Evolutionary conservation across 1,140 invertebrate genomes (phyloP).

Genomic region (Zaprionus ornatus): DNA sequence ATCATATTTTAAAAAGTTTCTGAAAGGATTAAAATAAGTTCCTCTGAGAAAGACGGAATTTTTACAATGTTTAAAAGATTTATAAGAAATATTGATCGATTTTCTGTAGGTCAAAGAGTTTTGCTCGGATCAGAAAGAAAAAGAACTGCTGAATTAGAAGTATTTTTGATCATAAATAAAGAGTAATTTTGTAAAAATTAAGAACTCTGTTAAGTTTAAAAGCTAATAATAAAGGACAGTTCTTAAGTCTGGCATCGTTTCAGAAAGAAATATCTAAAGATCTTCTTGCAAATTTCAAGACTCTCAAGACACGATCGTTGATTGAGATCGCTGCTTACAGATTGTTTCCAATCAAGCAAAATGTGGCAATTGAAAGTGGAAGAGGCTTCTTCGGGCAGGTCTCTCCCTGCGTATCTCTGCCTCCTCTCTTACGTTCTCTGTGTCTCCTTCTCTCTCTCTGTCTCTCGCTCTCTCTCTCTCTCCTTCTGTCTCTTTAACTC

Average conservation of each 20-base stretch:
- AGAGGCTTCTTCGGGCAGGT: background rate
- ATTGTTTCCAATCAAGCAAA: conserved; percentile 1
- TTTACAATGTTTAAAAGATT: too few relatives aligned
- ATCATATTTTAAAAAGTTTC: too few relatives aligned
- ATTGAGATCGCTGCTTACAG: background rate
- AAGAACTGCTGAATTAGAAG: too few relatives aligned
- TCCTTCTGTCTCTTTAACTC: background rate
- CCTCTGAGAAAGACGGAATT: too few relatives aligned
- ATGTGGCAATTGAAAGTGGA: background rate
- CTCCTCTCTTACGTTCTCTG: background rate
- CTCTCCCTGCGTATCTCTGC: background rate
- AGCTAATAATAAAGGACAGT: background rate
- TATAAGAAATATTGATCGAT: too few relatives aligned
- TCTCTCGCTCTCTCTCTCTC: background rate
- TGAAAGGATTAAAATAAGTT: too few relatives aligned
- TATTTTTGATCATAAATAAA: too few relatives aligned
- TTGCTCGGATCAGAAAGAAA: too few relatives aligned
- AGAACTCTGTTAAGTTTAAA: too few relatives aligned
- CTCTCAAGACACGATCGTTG: background rate
- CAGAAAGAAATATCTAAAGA: background rate
- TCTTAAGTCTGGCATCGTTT: background rate
- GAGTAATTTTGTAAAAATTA: too few relatives aligned
- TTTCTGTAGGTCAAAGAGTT: too few relatives aligned
- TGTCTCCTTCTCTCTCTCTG: background rate
- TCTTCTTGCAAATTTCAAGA: background rate